Conservation (phyloP, 2,888 invertebrate genomes). For the Cyclophora punctaria region DNA sequence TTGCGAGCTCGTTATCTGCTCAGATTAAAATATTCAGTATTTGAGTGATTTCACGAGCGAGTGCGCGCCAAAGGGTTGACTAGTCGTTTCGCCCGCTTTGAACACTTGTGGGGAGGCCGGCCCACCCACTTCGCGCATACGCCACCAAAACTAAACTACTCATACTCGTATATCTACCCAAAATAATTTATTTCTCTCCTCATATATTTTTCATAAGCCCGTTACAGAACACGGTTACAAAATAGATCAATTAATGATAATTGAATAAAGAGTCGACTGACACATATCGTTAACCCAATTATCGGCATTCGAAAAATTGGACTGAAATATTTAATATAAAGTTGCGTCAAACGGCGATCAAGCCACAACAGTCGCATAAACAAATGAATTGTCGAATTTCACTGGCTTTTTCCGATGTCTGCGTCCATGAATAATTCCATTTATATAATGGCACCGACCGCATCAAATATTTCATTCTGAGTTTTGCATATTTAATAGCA, state of each 20-base stretch:
- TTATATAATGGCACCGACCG: slow-evolving; percentile 64
- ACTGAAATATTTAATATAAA: slow-evolving; percentile 32
- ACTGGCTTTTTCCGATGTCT: slow-evolving; percentile 62
- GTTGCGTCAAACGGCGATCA: slow-evolving; percentile 45
- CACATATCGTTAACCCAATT: slow-evolving; percentile 35
- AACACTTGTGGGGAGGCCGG: slow-evolving; percentile 65
- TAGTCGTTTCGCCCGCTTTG: slow-evolving; percentile 71
- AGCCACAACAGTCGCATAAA: slow-evolving; percentile 56
- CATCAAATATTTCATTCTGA: slow-evolving; percentile 66
- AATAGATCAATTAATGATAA: slow-evolving; percentile 5
- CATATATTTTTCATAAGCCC: slow-evolving; percentile 4
- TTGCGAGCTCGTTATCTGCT: slow-evolving; percentile 75
- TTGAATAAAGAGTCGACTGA: slow-evolving; percentile 22
- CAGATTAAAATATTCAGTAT: slow-evolving; percentile 76
- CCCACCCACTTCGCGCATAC: slow-evolving; percentile 51
- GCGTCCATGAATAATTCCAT: slow-evolving; percentile 67
- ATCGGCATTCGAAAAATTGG: slow-evolving; percentile 34
- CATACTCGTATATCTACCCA: background rate
- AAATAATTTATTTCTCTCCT: background rate
- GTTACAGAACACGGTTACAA: background rate
- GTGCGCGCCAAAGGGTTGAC: slow-evolving; percentile 74
- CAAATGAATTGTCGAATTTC: slow-evolving; percentile 66
- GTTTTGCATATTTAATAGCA: slow-evolving; percentile 66
- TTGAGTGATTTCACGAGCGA: slow-evolving; percentile 76
- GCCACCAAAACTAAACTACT: background rate